These are phyloP conservation scores for Burhinus oedicnemus DNA, from an alignment of 2,113 vertebrate species.

Conservation along the genomic window DNA sequence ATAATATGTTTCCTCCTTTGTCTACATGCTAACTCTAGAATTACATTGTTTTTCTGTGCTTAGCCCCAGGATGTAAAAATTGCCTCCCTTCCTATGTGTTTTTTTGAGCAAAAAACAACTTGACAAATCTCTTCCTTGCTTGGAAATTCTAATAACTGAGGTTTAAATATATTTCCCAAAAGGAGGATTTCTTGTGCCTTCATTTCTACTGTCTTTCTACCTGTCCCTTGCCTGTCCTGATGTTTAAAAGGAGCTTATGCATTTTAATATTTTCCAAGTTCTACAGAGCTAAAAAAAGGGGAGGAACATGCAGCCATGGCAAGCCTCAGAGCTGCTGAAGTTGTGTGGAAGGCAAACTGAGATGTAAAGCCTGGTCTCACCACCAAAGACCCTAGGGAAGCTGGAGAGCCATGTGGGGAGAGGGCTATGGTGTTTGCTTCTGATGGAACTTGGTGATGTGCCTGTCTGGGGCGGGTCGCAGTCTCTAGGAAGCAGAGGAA, in stretches of 20 bases:
- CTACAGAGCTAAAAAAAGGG: neutral
- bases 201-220: neutral
- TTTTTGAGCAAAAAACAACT: neutral
- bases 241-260: neutral
- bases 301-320: rapidly evolving
- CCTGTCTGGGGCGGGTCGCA: rapidly evolving
- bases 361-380: neutral
- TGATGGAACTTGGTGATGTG: neutral
- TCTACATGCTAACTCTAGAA: neutral
- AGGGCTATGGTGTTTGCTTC: neutral
- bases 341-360: neutral
- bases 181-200: neutral
- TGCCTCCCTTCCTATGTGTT: neutral
- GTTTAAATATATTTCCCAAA: neutral
- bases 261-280: neutral
- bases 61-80: neutral
- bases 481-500: neutral
- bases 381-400: neutral
- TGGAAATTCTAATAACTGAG: neutral
- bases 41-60: neutral
- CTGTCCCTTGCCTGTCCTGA: neutral
- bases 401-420: neutral
- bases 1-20: neutral
- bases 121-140: neutral
- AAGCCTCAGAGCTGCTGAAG: neutral